Evolutionary conservation across 2,113 vertebrate species (phyloP).

Genomic region (Seriola aureovittata): DNA sequence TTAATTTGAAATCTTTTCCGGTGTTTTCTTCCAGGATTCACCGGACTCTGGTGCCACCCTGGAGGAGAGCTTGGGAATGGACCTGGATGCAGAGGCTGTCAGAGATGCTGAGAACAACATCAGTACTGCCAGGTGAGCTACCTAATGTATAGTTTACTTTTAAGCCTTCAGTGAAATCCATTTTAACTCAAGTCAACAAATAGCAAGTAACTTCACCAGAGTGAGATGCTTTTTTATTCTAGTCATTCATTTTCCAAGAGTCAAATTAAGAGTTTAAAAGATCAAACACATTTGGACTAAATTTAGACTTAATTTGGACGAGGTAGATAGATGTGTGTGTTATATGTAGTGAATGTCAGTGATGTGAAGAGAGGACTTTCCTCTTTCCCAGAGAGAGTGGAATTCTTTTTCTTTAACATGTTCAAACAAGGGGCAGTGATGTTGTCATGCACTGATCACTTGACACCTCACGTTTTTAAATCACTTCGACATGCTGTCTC

Average conservation of each 20-base stretch:
- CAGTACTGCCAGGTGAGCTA: constrained; percentile 86
- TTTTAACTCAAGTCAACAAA: neutral
- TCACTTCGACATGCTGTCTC: neutral
- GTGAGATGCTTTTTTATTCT: neutral
- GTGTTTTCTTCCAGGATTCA: constrained; percentile 61
- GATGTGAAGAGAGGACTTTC: neutral
- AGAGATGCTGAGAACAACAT: constrained; percentile 86
- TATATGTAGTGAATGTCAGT: too few relatives aligned
- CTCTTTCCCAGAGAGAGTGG: neutral
- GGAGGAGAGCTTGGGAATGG: constrained; percentile 88
- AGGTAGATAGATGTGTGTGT: neutral
- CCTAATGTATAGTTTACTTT: neutral
- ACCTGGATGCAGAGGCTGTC: constrained; percentile 80
- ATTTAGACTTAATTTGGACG: neutral
- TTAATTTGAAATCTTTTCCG: neutral
- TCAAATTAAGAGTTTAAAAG: neutral
- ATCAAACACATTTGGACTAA: neutral
- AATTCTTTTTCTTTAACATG: neutral
- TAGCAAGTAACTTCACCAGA: neutral
- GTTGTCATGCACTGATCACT: neutral
- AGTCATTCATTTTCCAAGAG: neutral
- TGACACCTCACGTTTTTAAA: constrained; percentile 19
- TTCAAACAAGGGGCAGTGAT: neutral
- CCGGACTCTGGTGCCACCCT: constrained; percentile 50
- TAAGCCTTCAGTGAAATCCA: neutral